Evolutionary conservation across 2,113 vertebrate genomes (phyloP), one percentile per base, ranked within the genome.

Genomic region (Podiceps cristatus): DNA sequence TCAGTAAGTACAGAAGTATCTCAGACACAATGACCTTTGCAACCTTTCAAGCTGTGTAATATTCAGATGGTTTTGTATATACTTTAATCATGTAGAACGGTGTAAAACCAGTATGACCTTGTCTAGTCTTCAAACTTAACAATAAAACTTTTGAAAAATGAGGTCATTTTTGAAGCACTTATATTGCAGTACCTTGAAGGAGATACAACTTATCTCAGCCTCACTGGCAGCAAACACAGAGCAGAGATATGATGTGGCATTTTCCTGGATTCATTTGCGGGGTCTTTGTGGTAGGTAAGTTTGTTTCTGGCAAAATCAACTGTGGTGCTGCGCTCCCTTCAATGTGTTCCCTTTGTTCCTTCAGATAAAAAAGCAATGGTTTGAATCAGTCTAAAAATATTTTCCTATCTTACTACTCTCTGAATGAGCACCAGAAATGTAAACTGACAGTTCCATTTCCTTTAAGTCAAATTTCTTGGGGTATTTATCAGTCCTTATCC

Each of bases 71-170:
- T 98, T 98, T 98, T 98, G 98, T 98, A 98, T 98, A 98, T 98
- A 98, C 94, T 97, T 97, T 98, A 98, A 98, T 98, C 97, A 98
- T 95, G 97, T 98, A 98, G 98, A 96, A 97, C 82, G 80, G 98
- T 98, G 98, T 98, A 98, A 98, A 98, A 98, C 95, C 96, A 97
- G 98, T 99, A 98, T 97, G 86, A 98, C 96, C 98, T 98, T 98
- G 98, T 99, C 98, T 98, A 98, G 98, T 98, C 98, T 98, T 98
- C 97, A 98, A 98, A 98, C 97, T 98, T 98, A 98, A 96, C 98
- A 99, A 99, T 99, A 99, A 98, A 99, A 98, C 96, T 98, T 99
- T 98, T 97, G 96, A 98, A 98, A 99, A 98, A 97, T 93, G 68
- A 93, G 75, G 74, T 69, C 56, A 63, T 86, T 96, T 95, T 97